Evolutionary conservation across 2,888 invertebrate species (phyloP).

Genomic region (Polydrusus pterygomalis): DNA sequence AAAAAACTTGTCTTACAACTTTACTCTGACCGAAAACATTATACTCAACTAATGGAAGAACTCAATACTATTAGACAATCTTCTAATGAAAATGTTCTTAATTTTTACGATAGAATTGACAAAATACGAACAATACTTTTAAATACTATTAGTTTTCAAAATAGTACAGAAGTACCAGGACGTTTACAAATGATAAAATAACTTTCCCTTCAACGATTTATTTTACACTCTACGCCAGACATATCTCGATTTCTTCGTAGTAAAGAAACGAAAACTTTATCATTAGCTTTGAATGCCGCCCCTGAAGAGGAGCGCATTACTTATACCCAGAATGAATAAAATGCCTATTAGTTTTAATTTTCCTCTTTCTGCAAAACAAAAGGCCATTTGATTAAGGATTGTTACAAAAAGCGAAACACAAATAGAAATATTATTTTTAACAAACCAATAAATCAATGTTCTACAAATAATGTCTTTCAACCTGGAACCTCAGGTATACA

Average conservation of each 20-base stretch:
- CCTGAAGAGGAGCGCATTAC: conserved; percentile 28
- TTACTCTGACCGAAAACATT: conserved; percentile 29
- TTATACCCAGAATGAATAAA: conserved; percentile 4
- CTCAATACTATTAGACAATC: conserved; percentile 31
- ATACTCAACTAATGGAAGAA: conserved; percentile 40
- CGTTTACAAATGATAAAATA: conserved; percentile 30
- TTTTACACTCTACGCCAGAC: conserved; percentile 37
- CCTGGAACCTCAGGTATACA: background rate
- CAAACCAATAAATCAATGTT: background rate
- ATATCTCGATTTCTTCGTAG: conserved; percentile 33
- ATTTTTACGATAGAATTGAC: conserved; percentile 28
- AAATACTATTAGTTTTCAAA: conserved; percentile 9
- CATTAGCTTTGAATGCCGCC: conserved; percentile 32
- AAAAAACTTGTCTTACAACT: conserved; percentile 26
- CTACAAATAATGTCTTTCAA: background rate
- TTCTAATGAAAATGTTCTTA: conserved; percentile 21
- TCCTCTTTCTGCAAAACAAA: conserved; percentile 34
- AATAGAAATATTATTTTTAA: background rate
- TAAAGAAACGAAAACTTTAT: conserved; percentile 25
- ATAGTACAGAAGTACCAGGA: conserved; percentile 1
- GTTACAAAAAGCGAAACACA: conserved; percentile 20
- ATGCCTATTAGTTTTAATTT: background rate
- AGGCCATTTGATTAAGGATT: conserved; percentile 35
- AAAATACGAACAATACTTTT: conserved; percentile 17
- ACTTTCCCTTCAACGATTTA: conserved; percentile 40